Evolutionary conservation across 2,797 vertebrate species (phyloP), one percentile per base, ranked within the genome.

Genomic region (Molothrus aeneus): DNA sequence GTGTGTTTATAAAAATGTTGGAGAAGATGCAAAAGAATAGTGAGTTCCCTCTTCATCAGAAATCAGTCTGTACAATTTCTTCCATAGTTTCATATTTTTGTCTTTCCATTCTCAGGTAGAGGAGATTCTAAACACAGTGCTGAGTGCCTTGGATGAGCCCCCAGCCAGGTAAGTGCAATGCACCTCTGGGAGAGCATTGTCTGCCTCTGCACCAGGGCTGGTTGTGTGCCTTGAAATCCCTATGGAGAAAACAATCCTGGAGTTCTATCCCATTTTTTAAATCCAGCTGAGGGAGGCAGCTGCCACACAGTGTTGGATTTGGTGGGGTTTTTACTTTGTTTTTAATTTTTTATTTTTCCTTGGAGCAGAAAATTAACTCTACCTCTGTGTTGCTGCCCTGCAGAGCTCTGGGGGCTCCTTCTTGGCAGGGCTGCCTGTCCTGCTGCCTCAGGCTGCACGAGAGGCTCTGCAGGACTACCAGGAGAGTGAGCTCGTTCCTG

Each of bases 401-500:
- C 43, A 98, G 98, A 29, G 63, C 78, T n/a, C 77, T 97, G 16
- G 96, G 91, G 13, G 61, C 96, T 40, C 7, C 3, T 9, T 97
- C 95, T 5, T 93, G 98, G 74, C 94, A 14, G 34, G 68, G 69
- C 36, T 99, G 98, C 91, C 26, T 98, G 43, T 40, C 10, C 36
- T 85, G 85, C 69, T 95, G 98, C 72, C 95, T 98, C 68, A 98
- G 66, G 61, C 95, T 99, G 45, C 97, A 99, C 3, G 84, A 97
- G 22, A 97, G 57, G n/a, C 40, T 98, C 81, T 99, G 99, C 96
- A 96, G 5, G 15, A 42, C 74, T 1, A 1, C 5, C 2, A 24
- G 6, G 24, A 21, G 36, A 0, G 1, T 10, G 26, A 8, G 0
- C 0, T 57, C 2, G 7, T 71, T 47, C n/a, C 31, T 64, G 0